Base-by-base conservation (phyloP, 92 coral and sea anemone species). In the Parazoanthus swiftii region DNA sequence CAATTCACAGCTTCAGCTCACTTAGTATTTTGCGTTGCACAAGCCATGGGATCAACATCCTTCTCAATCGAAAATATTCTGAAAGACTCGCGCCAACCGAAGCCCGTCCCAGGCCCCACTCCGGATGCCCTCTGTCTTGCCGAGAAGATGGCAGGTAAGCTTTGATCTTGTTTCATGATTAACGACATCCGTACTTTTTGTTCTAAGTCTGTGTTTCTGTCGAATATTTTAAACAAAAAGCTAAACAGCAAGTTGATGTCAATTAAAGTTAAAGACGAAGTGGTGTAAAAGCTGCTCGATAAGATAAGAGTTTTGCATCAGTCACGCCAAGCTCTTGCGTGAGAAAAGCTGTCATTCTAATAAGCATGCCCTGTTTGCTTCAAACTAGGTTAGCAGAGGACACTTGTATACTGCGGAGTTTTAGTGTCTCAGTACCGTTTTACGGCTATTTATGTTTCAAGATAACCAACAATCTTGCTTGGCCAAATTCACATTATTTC, bases 51-150 rank as follows among this genome's bases (percentile, higher is more conserved):
- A 14, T 84, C 89, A 70, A 82, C 89, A 38, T 46, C 86, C 39
- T 94, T 94, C 84, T 93, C 98, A 25, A 97, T 97, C 79, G 99
- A 97, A 80, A 95, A 88, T 89, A 95, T 97, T 73, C 87, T 97
- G 65, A 95, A 95, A 76, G 98, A 95, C 79, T 94, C 97, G 66
- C 88, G 43, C 21, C 65, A 84, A 71, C 79, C 65, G 48, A 84
- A 84, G 25, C 21, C 79, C 39, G 29, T 50, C 16, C 79, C 79
- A 71, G 79, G 2, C 79, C 68, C 87, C 42, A 86, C 87, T 26
- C 67, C 88, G 26, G 92, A 90, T 35, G 98, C 98, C 16, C 92
- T 93, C 39, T 93, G 91, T 63, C 91, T 96, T 6, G 98, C 99
- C 37, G 95, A 96, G 76, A 92, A 92, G 90, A 88, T 96, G 75